Conservation (phyloP, 2,113 vertebrate genomes). For the Progne subis region DNA sequence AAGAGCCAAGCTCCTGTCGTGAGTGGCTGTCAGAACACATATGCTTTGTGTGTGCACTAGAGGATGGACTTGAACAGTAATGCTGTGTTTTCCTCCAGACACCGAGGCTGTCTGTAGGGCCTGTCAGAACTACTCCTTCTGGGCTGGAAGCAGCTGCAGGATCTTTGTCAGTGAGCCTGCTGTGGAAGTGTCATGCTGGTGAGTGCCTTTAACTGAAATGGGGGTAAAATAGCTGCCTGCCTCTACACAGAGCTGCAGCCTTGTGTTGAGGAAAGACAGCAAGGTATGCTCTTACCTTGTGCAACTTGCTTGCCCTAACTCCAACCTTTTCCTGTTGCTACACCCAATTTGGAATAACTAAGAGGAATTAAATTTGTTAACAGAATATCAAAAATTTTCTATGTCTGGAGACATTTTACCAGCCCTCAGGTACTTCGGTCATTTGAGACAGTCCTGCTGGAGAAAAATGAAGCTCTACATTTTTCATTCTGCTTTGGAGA, state of each 20-base stretch:
- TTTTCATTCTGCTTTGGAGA: no score
- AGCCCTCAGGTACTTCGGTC: no score
- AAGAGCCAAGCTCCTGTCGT: background rate
- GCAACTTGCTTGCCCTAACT: no score
- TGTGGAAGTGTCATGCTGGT: background rate
- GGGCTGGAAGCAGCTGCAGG: background rate
- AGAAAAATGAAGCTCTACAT: no score
- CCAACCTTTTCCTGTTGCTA: no score
- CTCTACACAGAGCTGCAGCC: background rate
- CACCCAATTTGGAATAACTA: no score
- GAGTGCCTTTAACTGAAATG: background rate
- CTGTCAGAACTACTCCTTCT: background rate
- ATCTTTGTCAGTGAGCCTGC: background rate
- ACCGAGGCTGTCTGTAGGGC: background rate
- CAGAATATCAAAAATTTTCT: background rate
- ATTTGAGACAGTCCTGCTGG: no score
- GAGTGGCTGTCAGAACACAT: conserved; percentile 15
- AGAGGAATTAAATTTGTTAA: no score
- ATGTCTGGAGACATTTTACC: no score
- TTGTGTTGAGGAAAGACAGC: no score
- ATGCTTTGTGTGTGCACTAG: background rate
- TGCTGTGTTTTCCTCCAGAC: background rate
- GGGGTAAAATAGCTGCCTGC: background rate
- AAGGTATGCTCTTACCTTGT: no score
- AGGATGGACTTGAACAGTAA: background rate